Evolutionary conservation across 2,888 invertebrate species (phyloP).

Genomic region (Aphrophora alni): DNA sequence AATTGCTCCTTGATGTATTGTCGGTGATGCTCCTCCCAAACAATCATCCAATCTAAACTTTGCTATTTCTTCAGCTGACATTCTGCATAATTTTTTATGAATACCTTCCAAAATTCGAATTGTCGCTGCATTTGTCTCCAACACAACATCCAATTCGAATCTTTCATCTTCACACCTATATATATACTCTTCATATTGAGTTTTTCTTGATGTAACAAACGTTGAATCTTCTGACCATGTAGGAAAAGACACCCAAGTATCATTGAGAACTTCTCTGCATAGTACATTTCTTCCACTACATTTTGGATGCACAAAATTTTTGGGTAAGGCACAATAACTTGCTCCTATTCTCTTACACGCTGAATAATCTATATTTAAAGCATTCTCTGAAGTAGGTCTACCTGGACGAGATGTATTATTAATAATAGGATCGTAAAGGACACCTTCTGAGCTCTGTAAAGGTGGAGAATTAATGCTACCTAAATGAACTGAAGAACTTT

Average conservation of each 20-base stretch:
- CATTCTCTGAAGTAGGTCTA: neutral
- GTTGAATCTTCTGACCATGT: conserved; percentile 99
- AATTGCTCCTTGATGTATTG: conserved; percentile 90
- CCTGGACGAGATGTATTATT: neutral
- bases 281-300: conserved; percentile 91
- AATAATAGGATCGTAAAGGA: neutral
- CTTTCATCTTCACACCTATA: conserved; percentile 97
- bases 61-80: conserved; percentile 88
- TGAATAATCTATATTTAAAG: conserved; percentile 70
- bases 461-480: conserved; percentile 47
- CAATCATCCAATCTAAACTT: conserved; percentile 90
- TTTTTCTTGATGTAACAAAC: conserved; percentile 95
- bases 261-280: conserved; percentile 94
- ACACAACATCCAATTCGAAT: conserved; percentile 96
- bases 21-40: conserved; percentile 89
- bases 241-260: conserved; percentile 98
- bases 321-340: conserved; percentile 95
- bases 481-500: conserved; percentile 31
- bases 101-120: conserved; percentile 92
- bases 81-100: conserved; percentile 84
- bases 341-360: conserved; percentile 95
- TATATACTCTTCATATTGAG: conserved; percentile 96
- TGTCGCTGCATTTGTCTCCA: conserved; percentile 94
- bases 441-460: neutral
- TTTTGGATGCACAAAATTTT: conserved; percentile 74